Percentiles rank a stretch among this genome's conserved stretches.
These are phyloP conservation scores for Grus americana DNA, from an alignment of 2,113 vertebrate species.

Conservation along the genomic window DNA sequence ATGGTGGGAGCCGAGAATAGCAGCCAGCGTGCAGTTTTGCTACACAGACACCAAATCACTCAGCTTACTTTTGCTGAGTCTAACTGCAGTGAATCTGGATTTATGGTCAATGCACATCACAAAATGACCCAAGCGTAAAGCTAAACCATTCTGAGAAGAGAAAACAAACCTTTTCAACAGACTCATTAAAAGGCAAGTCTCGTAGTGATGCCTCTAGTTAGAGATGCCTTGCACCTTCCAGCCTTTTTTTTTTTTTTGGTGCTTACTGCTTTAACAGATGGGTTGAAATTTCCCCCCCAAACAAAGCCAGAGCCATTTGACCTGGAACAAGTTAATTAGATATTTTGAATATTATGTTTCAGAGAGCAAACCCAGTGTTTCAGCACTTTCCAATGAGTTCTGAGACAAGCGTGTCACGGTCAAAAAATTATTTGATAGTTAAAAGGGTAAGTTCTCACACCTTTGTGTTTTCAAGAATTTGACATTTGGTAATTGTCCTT, in stretches of 20 bases:
- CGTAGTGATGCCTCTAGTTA: background rate
- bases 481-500: background rate
- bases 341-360: background rate
- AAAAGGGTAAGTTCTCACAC: background rate
- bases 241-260: background rate
- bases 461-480: background rate
- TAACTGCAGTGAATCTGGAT: background rate
- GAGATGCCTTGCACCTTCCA: background rate
- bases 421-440: background rate
- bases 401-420: background rate
- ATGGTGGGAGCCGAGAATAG: background rate
- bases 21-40: accelerated
- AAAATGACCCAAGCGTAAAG: background rate
- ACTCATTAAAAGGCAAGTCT: background rate
- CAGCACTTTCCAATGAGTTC: background rate
- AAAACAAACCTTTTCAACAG: background rate
- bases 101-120: background rate
- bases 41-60: background rate
- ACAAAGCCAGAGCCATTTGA: background rate
- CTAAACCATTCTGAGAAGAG: background rate
- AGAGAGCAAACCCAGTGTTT: background rate
- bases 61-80: background rate
- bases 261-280: background rate
- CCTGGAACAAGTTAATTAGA: background rate
- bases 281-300: background rate